phyloP scores from a whole-genome alignment of 2,113 vertebrate species.

The Callorhinus ursinus region DNA sequence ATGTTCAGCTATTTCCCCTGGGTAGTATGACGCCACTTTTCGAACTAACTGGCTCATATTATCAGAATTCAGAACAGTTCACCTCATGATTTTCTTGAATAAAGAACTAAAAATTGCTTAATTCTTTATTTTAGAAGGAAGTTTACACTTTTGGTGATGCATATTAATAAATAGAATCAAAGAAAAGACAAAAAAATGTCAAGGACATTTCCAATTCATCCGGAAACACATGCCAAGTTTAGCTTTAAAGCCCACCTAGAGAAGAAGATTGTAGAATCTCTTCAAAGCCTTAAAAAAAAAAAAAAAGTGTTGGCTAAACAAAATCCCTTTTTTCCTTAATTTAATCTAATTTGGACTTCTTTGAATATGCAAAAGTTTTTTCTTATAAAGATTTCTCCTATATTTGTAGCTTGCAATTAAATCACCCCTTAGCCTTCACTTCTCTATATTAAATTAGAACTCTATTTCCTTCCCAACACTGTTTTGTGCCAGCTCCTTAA shows the following conservation, averaged over 20 bases:
- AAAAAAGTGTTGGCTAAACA: conserved; percentile 36
- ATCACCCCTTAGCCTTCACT: conserved; percentile 17
- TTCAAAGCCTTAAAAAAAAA: not conserved
- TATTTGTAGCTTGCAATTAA: conserved; percentile 61
- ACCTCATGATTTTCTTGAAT: not conserved
- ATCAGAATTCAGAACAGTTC: not conserved
- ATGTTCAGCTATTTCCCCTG: not conserved
- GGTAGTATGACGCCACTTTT: not conserved
- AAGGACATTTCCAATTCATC: not conserved
- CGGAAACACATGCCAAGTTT: not conserved
- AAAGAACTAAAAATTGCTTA: not conserved
- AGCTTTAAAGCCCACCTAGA: not conserved
- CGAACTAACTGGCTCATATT: not conserved
- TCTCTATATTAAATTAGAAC: conserved; percentile 58
- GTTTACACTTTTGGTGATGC: not conserved
- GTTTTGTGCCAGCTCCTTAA: conserved; percentile 58
- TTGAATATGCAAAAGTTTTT: conserved; percentile 44
- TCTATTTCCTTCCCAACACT: conserved; percentile 4
- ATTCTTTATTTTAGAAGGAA: not conserved
- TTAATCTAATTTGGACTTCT: conserved; percentile 5
- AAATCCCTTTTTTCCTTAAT: not conserved
- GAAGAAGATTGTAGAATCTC: not conserved
- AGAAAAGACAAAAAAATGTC: not conserved
- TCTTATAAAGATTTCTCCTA: conserved; percentile 38
- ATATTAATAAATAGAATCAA: not conserved